Evolutionary conservation across 92 coral and sea anemone genomes (phyloP).

Genomic region (Blastomussa wellsi): DNA sequence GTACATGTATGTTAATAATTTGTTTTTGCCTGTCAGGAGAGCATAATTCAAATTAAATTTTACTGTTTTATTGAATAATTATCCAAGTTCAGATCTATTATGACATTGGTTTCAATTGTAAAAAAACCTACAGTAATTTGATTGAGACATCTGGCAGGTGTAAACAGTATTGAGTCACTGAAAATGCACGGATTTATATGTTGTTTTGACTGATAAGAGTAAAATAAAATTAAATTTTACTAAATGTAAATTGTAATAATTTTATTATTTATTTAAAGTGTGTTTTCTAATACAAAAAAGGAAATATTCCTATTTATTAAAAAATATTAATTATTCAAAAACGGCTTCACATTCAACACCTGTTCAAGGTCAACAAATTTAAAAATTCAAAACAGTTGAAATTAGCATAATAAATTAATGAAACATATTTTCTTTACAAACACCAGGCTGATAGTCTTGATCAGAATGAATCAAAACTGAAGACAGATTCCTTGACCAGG

Average conservation of each 20-base stretch:
- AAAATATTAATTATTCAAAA: background rate
- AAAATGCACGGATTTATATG: no score
- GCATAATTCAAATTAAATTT: background rate
- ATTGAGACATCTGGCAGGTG: background rate
- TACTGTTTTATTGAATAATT: background rate
- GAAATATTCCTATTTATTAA: background rate
- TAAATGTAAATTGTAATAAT: no score
- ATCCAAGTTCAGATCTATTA: background rate
- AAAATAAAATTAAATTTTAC: no score
- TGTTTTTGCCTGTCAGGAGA: background rate
- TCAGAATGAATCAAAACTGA: constrained; percentile 20
- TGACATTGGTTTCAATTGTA: background rate
- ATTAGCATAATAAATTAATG: constrained; percentile 13
- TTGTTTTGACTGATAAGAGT: no score
- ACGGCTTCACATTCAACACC: constrained; percentile 1
- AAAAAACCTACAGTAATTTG: background rate
- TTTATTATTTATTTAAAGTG: no score
- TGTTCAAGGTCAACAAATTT: constrained; percentile 16
- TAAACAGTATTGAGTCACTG: no score
- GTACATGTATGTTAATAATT: background rate
- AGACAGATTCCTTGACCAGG: constrained; percentile 39
- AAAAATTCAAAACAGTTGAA: constrained; percentile 11
- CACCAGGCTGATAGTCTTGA: background rate
- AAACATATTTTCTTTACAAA: background rate
- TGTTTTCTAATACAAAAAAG: background rate